phyloP scores from a whole-genome alignment of 2,797 vertebrate species.

The Danio albolineatus region DNA sequence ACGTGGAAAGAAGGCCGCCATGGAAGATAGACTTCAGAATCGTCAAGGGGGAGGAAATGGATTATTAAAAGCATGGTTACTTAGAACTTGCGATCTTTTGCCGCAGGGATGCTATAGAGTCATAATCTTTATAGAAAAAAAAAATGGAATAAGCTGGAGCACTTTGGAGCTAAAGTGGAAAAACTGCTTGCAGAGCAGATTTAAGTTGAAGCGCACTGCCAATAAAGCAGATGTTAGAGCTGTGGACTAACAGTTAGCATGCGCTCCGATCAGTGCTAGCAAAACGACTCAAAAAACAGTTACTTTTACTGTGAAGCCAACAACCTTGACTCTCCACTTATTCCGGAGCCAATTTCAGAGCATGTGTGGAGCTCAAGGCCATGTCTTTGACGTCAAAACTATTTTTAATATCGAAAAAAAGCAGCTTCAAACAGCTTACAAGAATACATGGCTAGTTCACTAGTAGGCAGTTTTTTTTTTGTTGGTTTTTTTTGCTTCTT shows the following conservation, averaged over 20 bases:
- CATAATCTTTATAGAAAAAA: slow-evolving; percentile 11
- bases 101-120: slow-evolving; percentile 1
- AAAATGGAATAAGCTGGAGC: slow-evolving; percentile 19
- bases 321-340: neutral
- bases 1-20: slow-evolving; percentile 3
- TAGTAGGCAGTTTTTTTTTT: too few species aligned
- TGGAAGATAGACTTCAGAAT: slow-evolving; percentile 41
- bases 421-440: neutral
- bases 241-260: neutral
- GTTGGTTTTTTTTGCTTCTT: too few species aligned
- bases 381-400: too few species aligned
- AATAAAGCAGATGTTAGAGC: slow-evolving; percentile 5
- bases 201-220: neutral
- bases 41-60: slow-evolving; percentile 11
- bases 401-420: too few species aligned
- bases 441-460: neutral
- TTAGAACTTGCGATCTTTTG: slow-evolving; percentile 25
- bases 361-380: too few species aligned
- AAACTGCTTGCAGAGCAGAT: slow-evolving; percentile 8
- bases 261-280: neutral
- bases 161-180: slow-evolving; percentile 22
- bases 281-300: neutral
- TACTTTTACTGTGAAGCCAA: neutral
- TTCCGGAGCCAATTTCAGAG: too few species aligned
- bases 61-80: slow-evolving; percentile 35